Evolutionary conservation across 2,888 invertebrate species (phyloP).

Genomic region (Podotricha telesiphe): DNA sequence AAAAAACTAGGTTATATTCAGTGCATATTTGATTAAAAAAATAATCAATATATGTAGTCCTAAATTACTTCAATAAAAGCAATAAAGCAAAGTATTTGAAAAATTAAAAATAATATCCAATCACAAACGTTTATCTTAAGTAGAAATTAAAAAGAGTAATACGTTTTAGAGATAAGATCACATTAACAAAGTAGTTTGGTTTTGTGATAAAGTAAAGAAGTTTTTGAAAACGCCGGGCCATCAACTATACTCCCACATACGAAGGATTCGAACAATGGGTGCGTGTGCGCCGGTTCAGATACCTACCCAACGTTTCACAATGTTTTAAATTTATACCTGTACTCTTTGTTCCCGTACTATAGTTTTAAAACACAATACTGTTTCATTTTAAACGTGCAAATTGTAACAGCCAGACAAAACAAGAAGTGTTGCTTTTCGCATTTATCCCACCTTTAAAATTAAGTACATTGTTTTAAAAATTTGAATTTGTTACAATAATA

Average conservation of each 20-base stretch:
- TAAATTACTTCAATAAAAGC: background rate
- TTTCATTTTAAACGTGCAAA: constrained; percentile 43
- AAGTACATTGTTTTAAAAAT: background rate
- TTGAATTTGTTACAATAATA: background rate
- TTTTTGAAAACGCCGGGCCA: constrained; percentile 1
- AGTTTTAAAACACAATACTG: constrained; percentile 47
- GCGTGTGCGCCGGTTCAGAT: constrained; percentile 30
- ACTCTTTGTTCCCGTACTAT: constrained; percentile 63
- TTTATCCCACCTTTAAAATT: background rate
- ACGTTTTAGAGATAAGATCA: constrained; percentile 7
- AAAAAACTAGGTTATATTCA: constrained; percentile 46
- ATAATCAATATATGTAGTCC: constrained; percentile 39
- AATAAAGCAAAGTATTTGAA: background rate
- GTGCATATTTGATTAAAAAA: constrained; percentile 36
- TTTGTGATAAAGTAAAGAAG: background rate
- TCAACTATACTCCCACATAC: constrained; percentile 4
- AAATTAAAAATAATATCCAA: background rate
- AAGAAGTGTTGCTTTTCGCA: constrained; percentile 29
- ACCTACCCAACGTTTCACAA: constrained; percentile 38
- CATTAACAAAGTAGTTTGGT: background rate
- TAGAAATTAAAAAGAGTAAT: constrained; percentile 7
- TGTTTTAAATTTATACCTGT: constrained; percentile 60
- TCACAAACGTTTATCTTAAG: background rate
- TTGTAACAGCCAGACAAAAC: constrained; percentile 44
- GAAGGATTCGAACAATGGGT: constrained; percentile 31